Percentiles rank a stretch among this genome's conserved stretches.
Evolutionary conservation across 2,797 vertebrate genomes (phyloP).

Genomic region (Petrocephalus schoutedeni): DNA sequence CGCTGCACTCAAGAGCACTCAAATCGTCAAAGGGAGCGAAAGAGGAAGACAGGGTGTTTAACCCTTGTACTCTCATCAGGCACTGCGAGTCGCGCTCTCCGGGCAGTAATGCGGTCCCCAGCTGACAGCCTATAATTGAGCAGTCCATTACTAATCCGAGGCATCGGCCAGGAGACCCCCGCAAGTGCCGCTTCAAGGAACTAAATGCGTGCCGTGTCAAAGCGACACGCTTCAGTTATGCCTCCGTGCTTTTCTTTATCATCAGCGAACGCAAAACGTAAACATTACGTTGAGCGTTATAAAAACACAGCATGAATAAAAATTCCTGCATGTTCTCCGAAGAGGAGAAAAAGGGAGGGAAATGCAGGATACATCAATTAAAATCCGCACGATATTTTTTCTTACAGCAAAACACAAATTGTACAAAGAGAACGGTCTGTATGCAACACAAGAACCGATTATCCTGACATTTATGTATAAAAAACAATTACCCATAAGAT

Average conservation of each 20-base stretch:
- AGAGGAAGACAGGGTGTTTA: constrained; percentile 29
- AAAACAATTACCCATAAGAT: not conserved
- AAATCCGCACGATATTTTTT: not conserved
- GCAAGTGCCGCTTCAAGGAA: not conserved
- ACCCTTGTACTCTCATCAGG: constrained; percentile 48
- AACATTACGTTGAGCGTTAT: not conserved
- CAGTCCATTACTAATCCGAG: constrained; percentile 47
- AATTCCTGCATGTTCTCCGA: not conserved
- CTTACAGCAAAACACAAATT: not conserved
- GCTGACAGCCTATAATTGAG: constrained; percentile 53
- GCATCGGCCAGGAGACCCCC: constrained; percentile 25
- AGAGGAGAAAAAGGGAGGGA: not conserved
- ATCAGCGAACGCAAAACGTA: constrained; percentile 29
- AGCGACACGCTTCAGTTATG: constrained; percentile 26
- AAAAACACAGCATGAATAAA: not conserved
- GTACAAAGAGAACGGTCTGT: not conserved
- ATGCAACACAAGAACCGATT: not conserved
- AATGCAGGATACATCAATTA: not conserved
- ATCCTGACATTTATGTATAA: not conserved
- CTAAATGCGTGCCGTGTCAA: constrained; percentile 40
- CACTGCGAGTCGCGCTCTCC: constrained; percentile 38
- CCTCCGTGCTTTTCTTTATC: constrained; percentile 52
- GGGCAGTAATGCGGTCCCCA: constrained; percentile 26
- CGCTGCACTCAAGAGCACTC: constrained; percentile 49
- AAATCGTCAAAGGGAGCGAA: constrained; percentile 52